Conservation (phyloP, 2,888 invertebrate species). For the Choristoneura rosaceana region DNA sequence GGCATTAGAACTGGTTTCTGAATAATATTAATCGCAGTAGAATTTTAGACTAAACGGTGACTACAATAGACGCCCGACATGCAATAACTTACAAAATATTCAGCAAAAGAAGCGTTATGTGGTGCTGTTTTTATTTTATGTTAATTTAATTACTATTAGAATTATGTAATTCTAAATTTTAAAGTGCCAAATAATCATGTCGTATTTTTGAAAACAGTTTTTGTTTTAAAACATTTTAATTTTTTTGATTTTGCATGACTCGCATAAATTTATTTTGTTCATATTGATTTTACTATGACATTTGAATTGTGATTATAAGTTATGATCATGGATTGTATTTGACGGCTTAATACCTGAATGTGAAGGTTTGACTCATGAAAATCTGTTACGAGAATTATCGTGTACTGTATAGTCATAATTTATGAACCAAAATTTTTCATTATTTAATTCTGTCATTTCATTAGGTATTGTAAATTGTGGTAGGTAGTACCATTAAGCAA, state of each 20-base stretch:
- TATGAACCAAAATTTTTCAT: neutral
- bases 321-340: neutral
- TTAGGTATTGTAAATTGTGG: neutral
- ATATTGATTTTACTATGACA: slow-evolving; percentile 2
- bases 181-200: slow-evolving; percentile 42
- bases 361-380: too few relatives aligned
- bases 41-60: slow-evolving; percentile 7
- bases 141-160: slow-evolving; percentile 5
- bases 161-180: slow-evolving; percentile 33
- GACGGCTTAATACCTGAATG: neutral
- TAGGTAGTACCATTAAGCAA: neutral
- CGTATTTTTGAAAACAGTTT: slow-evolving; percentile 26
- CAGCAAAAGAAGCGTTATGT: slow-evolving; percentile 2
- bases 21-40: slow-evolving; percentile 3
- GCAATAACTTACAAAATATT: neutral
- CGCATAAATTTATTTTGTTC: slow-evolving; percentile 1
- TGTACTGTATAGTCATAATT: neutral
- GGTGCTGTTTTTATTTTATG: slow-evolving; percentile 21
- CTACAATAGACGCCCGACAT: neutral
- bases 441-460: too few relatives aligned
- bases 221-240: slow-evolving; percentile 18
- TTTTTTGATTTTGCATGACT: slow-evolving; percentile 25
- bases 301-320: neutral
- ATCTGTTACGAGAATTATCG: neutral
- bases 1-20: slow-evolving; percentile 24